Evolutionary conservation across 2,888 invertebrate genomes (phyloP).

Genomic region (Tenthredo amoena): DNA sequence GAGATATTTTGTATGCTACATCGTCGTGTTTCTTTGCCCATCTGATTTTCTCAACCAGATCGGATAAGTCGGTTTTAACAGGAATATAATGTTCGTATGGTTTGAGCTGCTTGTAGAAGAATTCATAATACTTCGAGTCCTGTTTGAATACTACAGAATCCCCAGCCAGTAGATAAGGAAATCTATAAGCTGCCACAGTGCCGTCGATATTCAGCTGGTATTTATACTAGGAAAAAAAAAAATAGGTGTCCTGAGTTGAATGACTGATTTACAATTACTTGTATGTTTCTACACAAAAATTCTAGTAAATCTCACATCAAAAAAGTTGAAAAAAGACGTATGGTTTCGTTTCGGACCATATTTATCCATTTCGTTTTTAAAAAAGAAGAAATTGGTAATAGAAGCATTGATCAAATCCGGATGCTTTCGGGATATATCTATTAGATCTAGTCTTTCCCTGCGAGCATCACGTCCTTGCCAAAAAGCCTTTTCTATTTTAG

Average conservation of each 20-base stretch:
- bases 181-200: slow-evolving; percentile 96
- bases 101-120: slow-evolving; percentile 90
- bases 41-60: slow-evolving; percentile 87
- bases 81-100: slow-evolving; percentile 92
- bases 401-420: slow-evolving; percentile 94
- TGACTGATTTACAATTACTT: slow-evolving; percentile 31
- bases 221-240: slow-evolving; percentile 87
- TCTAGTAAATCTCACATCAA: slow-evolving; percentile 85
- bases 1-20: slow-evolving; percentile 84
- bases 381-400: slow-evolving; percentile 98
- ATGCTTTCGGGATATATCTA: slow-evolving; percentile 87
- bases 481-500: slow-evolving; percentile 88
- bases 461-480: slow-evolving; percentile 97
- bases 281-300: slow-evolving; percentile 24
- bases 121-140: slow-evolving; percentile 96
- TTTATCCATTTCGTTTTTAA: slow-evolving; percentile 88
- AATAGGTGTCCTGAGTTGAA: slow-evolving; percentile 52
- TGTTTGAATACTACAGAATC: slow-evolving; percentile 95
- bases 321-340: slow-evolving; percentile 95
- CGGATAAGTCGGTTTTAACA: slow-evolving; percentile 88
- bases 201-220: slow-evolving; percentile 97
- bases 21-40: slow-evolving; percentile 89
- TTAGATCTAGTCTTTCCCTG: slow-evolving; percentile 89
- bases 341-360: slow-evolving; percentile 93
- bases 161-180: slow-evolving; percentile 94